These are phyloP conservation scores for Poecilobothrus nobilitatus DNA, from an alignment of 2,888 invertebrate genomes.

Conservation along the genomic window DNA sequence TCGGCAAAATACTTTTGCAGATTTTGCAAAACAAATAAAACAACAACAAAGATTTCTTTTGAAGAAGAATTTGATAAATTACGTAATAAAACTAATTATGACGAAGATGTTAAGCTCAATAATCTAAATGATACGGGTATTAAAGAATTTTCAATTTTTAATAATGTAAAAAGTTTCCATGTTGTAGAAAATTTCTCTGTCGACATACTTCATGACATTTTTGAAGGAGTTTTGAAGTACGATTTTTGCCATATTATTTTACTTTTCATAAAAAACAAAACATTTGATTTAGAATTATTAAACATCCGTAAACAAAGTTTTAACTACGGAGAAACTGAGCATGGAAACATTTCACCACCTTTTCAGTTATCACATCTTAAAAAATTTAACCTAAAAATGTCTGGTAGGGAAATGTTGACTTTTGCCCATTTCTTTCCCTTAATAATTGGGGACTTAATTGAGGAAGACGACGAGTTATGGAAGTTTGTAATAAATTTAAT, in stretches of 20 bases:
- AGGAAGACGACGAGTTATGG: conserved; percentile 17
- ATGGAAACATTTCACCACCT: conserved; percentile 14
- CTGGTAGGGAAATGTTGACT: conserved; percentile 17
- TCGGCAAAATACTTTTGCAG: conserved; percentile 16
- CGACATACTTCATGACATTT: conserved; percentile 17
- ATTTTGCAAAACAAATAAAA: conserved; percentile 15
- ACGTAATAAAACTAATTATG: conserved; percentile 7
- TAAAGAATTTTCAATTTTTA: conserved; percentile 16
- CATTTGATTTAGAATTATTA: conserved; percentile 16
- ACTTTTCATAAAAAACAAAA: conserved; percentile 15
- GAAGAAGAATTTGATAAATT: not conserved
- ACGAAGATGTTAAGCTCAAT: conserved; percentile 1
- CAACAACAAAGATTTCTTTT: not conserved
- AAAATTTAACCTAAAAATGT: conserved; percentile 17
- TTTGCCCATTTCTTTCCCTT: too few species aligned
- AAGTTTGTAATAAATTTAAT: conserved; percentile 15
- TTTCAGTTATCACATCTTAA: conserved; percentile 11
- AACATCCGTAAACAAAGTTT: conserved; percentile 18
- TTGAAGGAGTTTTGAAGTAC: conserved; percentile 19
- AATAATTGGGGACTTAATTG: conserved; percentile 21
- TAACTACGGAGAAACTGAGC: conserved; percentile 16
- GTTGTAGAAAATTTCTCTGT: conserved; percentile 15
- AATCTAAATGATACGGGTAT: conserved; percentile 16
- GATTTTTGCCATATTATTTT: conserved; percentile 14
- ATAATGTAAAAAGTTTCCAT: conserved; percentile 19